A percentile compares a stretch with the other conserved stretches of the same genome.
Conservation (phyloP, 2,888 invertebrate genomes). For the Hoplodrina blanda region DNA sequence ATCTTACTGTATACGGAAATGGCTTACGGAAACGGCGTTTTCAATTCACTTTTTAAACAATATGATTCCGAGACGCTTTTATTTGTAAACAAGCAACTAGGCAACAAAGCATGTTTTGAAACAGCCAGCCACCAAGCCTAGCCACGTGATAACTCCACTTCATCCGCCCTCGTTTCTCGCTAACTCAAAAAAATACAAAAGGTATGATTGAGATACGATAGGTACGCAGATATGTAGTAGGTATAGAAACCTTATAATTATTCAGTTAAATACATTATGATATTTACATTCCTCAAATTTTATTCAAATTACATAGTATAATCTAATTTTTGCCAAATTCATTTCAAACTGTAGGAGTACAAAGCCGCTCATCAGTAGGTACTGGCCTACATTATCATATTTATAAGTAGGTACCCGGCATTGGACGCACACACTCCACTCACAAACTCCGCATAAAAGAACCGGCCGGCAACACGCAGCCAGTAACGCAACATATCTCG, state of each 20-base stretch:
- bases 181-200: slow-evolving; percentile 4
- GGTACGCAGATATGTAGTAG: not conserved
- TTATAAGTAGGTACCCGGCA: slow-evolving; percentile 65
- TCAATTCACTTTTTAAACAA: slow-evolving; percentile 70
- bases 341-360: slow-evolving; percentile 8
- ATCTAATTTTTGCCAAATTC: not conserved
- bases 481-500: slow-evolving; percentile 67
- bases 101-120: slow-evolving; percentile 84
- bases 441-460: slow-evolving; percentile 68
- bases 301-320: not conserved
- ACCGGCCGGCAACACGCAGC: slow-evolving; percentile 70
- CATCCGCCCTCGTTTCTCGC: slow-evolving; percentile 15
- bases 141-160: slow-evolving; percentile 73
- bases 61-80: slow-evolving; percentile 66
- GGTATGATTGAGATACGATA: not conserved
- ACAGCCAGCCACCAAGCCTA: slow-evolving; percentile 63
- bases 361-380: slow-evolving; percentile 46
- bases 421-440: slow-evolving; percentile 32
- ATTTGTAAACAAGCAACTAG: slow-evolving; percentile 81
- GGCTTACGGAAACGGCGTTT: slow-evolving; percentile 69
- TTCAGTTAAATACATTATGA: too few species aligned
- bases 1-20: slow-evolving; percentile 61
- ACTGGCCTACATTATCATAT: slow-evolving; percentile 68
- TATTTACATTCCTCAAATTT: not conserved
- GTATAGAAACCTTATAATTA: too few species aligned